Evolutionary conservation across 2,797 vertebrate genomes (phyloP).

Genomic region (Darevskia nairensis): DNA sequence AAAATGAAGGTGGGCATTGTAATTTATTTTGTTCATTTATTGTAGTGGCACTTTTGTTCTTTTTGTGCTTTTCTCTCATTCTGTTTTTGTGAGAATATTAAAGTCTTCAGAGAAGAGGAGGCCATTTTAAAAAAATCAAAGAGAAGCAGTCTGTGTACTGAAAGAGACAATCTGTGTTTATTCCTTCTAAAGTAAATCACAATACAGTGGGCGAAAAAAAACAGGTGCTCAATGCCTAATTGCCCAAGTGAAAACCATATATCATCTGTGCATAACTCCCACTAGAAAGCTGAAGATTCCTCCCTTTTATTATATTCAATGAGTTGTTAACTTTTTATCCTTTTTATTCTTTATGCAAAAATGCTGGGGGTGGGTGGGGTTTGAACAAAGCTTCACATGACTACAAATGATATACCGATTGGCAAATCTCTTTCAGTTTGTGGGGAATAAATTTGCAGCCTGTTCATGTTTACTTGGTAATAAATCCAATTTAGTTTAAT

Average conservation of each 20-base stretch:
- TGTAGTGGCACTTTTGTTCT: not conserved
- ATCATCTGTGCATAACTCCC: slow-evolving; percentile 34
- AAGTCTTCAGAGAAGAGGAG: slow-evolving; percentile 33
- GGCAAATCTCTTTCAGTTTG: not conserved
- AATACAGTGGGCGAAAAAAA: slow-evolving; percentile 51
- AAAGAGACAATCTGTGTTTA: slow-evolving; percentile 57
- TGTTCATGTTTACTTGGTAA: not conserved
- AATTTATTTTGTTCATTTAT: not conserved
- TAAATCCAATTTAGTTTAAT: not conserved
- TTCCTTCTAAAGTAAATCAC: slow-evolving; percentile 56
- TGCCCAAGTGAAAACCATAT: slow-evolving; percentile 54
- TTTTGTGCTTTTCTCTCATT: not conserved
- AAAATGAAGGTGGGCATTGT: not conserved
- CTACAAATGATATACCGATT: not conserved
- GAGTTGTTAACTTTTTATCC: accelerated
- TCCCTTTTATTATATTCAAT: not conserved
- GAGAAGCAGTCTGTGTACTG: slow-evolving; percentile 16
- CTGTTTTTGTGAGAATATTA: slow-evolving; percentile 37
- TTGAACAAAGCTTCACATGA: not conserved
- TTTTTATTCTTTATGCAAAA: not conserved
- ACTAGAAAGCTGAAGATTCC: slow-evolving; percentile 26
- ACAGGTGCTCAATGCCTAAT: slow-evolving; percentile 52
- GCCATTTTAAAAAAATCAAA: not conserved
- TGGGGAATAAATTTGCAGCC: not conserved
- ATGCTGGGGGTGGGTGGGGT: not conserved